phyloP scores from a whole-genome alignment of 2,113 vertebrate genomes.

The Thalassarche chlororhynchos region DNA sequence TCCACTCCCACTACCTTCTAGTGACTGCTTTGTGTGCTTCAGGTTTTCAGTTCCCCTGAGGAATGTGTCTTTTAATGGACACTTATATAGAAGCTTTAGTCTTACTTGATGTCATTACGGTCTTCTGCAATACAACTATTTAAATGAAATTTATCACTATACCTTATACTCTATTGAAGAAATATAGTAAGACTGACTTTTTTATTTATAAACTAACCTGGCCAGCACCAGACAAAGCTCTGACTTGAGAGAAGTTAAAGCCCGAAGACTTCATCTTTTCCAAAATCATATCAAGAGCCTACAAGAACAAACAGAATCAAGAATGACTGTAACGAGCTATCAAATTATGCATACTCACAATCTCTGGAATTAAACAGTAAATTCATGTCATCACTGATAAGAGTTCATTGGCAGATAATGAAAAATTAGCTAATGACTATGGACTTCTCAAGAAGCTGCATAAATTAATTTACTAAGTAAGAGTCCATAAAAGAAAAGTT shows the following conservation, averaged over 20 bases:
- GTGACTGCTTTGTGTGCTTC: background rate
- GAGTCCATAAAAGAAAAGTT: background rate
- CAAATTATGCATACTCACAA: background rate
- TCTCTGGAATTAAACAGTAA: background rate
- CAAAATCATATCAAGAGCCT: conserved; percentile 92
- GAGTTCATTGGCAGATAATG: conserved; percentile 1
- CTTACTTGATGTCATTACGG: background rate
- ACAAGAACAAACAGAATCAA: conserved; percentile 40
- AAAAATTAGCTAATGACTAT: background rate
- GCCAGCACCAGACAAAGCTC: conserved; percentile 90
- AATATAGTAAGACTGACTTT: background rate
- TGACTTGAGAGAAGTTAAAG: conserved; percentile 86
- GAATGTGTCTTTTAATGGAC: background rate
- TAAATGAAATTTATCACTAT: background rate
- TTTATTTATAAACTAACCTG: conserved; percentile 80
- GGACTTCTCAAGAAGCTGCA: conserved; percentile 1
- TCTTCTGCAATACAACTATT: background rate
- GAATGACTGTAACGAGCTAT: background rate
- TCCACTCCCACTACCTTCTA: background rate
- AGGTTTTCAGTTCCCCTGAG: background rate
- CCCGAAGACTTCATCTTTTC: conserved; percentile 86
- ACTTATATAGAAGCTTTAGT: background rate
- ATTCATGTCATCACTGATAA: background rate
- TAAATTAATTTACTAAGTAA: background rate
- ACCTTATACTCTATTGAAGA: background rate